These are phyloP conservation scores for Gracilinanus agilis DNA, from an alignment of 2,113 vertebrate genomes.

Conservation along the genomic window DNA sequence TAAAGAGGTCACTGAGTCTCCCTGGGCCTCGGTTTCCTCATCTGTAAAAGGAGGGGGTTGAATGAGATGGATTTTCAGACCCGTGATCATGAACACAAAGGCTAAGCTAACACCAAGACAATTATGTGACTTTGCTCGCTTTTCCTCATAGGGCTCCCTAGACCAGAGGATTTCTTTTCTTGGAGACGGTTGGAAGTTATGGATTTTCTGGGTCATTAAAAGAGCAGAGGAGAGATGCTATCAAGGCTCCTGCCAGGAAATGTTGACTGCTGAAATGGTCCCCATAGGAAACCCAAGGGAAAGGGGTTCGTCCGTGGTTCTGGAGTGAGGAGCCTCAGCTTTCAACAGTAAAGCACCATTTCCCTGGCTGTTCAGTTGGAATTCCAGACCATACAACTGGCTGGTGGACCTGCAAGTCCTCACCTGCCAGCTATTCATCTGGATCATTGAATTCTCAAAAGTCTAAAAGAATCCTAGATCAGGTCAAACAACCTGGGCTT, in stretches of 20 bases:
- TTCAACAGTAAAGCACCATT: constrained; percentile 52
- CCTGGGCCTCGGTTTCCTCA: background rate
- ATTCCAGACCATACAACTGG: constrained; percentile 10
- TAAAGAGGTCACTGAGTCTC: background rate
- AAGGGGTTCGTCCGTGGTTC: constrained; percentile 33
- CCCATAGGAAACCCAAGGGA: too few relatives aligned
- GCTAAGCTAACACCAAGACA: constrained; percentile 61
- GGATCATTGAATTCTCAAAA: background rate
- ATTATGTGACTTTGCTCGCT: constrained; percentile 63
- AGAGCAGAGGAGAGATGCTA: constrained; percentile 11
- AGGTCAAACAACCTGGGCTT: background rate
- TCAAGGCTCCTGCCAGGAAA: constrained; percentile 55
- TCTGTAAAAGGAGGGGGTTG: background rate
- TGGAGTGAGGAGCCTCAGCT: constrained; percentile 15
- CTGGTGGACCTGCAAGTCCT: background rate
- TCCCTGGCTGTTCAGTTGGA: background rate
- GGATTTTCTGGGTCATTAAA: constrained; percentile 30
- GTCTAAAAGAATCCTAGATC: constrained; percentile 16
- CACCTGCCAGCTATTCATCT: background rate
- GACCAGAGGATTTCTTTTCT: constrained; percentile 59
- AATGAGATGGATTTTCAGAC: background rate
- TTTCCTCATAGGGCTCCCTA: constrained; percentile 68
- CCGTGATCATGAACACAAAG: constrained; percentile 6
- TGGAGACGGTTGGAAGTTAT: constrained; percentile 44
- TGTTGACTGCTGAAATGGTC: constrained; percentile 39